Evolutionary conservation across 64 coral and sea anemone genomes (phyloP).

Genomic region (Orbicella faveolata): DNA sequence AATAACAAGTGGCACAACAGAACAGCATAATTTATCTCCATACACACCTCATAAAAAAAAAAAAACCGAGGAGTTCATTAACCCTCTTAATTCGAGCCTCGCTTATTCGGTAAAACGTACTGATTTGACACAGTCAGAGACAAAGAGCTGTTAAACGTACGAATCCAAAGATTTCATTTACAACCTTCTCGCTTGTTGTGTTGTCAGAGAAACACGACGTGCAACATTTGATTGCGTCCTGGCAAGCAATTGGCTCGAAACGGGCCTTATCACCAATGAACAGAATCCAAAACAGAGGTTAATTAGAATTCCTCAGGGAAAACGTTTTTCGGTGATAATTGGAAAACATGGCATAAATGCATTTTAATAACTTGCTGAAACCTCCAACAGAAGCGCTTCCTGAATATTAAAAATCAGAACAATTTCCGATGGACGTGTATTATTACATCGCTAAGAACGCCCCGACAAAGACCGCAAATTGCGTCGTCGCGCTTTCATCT

Average conservation of each 20-base stretch:
- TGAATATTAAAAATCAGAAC: conserved; percentile 35
- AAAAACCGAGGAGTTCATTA: conserved; percentile 28
- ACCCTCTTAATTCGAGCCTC: neutral
- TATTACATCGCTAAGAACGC: conserved; percentile 17
- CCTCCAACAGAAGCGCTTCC: conserved; percentile 45
- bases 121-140: neutral
- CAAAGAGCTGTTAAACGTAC: neutral
- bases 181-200: neutral
- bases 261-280: neutral
- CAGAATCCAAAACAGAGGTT: conserved; percentile 27
- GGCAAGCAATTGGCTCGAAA: neutral
- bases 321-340: conserved; percentile 79
- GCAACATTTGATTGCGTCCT: neutral
- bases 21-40: conserved; percentile 28
- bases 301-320: conserved; percentile 49
- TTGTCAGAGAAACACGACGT: too few relatives aligned
- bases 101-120: neutral
- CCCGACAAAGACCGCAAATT: conserved; percentile 47
- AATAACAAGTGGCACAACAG: conserved; percentile 9
- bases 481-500: conserved; percentile 61
- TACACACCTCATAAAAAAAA: neutral
- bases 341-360: conserved; percentile 73
- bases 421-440: conserved; percentile 44
- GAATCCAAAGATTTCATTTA: neutral
- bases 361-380: conserved; percentile 97